Percentiles rank a stretch among this genome's conserved stretches.
phyloP scores from a whole-genome alignment of 2,888 invertebrate genomes.

The Mythimna albipuncta region DNA sequence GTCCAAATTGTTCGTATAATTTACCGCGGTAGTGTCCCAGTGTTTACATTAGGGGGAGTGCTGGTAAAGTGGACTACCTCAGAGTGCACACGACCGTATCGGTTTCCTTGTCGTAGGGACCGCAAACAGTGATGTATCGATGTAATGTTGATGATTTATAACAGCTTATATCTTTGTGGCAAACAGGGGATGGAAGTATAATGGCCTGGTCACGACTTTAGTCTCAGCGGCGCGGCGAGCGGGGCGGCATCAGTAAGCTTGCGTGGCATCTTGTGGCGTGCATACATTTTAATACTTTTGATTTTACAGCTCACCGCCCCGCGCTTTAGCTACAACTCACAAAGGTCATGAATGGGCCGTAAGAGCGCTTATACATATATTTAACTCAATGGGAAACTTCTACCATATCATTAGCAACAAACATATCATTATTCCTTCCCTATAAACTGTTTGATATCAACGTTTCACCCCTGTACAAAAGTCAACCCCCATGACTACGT shows the following conservation, averaged over 20 bases:
- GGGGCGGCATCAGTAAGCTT: no score
- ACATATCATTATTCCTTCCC: neutral
- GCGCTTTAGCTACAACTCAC: no score
- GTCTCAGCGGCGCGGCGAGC: no score
- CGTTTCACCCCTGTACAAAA: conserved; percentile 12
- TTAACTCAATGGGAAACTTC: neutral
- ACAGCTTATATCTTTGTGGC: neutral
- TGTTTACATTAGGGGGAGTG: conserved; percentile 61
- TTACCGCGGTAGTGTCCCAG: conserved; percentile 55
- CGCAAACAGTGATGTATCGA: conserved; percentile 32
- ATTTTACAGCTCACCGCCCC: no score
- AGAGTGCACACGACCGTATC: conserved; percentile 46
- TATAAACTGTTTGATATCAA: conserved; percentile 6
- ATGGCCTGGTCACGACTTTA: neutral
- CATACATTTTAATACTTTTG: no score
- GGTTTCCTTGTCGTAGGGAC: conserved; percentile 33
- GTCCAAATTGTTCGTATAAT: conserved; percentile 65
- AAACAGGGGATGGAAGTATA: neutral
- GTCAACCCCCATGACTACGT: neutral
- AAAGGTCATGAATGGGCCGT: no score
- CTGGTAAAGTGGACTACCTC: conserved; percentile 49
- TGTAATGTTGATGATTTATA: conserved; percentile 24
- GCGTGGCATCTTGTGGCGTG: no score
- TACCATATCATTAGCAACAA: neutral
- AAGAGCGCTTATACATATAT: no score